A percentile compares a stretch with the other conserved stretches of the same genome.
These are phyloP conservation scores for Theropithecus gelada DNA, from an alignment of 2,113 vertebrate genomes.

Conservation along the genomic window DNA sequence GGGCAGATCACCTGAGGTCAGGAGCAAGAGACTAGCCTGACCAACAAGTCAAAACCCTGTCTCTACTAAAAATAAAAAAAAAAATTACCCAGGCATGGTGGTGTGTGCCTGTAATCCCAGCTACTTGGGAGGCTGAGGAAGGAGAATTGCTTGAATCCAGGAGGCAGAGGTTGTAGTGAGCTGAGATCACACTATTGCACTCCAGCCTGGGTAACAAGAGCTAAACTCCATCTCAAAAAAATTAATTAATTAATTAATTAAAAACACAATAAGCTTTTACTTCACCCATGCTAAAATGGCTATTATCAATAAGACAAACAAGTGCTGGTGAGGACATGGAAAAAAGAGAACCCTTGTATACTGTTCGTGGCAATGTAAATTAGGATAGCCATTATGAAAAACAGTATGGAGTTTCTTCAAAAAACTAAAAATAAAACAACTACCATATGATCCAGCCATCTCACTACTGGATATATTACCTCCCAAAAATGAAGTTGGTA, in stretches of 20 bases:
- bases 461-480: background rate
- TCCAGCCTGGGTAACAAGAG: too few relatives aligned
- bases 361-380: background rate
- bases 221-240: too few relatives aligned
- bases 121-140: too few relatives aligned
- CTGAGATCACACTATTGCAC: fast-evolving
- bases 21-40: too few relatives aligned
- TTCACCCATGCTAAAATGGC: background rate
- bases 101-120: too few relatives aligned
- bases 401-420: background rate
- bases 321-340: background rate
- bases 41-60: too few relatives aligned
- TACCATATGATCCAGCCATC: background rate
- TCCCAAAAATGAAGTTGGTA: background rate
- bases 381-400: background rate
- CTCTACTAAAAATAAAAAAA: too few relatives aligned
- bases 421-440: background rate
- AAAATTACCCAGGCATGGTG: too few relatives aligned
- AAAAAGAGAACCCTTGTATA: background rate
- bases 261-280: background rate
- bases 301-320: background rate
- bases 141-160: too few relatives aligned
- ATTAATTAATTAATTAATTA: background rate
- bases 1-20: too few relatives aligned
- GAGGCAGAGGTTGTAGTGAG: too few relatives aligned